Conservation (phyloP, 2,888 invertebrate species). For the Lathronympha strigana region DNA sequence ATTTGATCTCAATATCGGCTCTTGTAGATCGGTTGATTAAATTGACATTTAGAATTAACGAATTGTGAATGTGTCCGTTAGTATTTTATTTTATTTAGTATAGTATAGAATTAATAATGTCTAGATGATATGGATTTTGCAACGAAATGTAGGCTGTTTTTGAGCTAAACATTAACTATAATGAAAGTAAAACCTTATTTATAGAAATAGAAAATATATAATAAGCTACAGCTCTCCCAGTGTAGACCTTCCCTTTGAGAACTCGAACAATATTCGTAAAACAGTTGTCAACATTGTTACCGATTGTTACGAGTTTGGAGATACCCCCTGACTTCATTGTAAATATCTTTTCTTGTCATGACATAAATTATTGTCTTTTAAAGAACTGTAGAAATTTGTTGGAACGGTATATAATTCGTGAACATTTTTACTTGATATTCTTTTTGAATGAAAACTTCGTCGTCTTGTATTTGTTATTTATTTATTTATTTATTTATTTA, state of each 20-base stretch:
- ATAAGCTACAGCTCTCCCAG: constrained; percentile 13
- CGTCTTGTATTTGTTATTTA: not conserved
- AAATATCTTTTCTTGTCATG: constrained; percentile 31
- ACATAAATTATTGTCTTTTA: constrained; percentile 36
- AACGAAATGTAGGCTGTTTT: too few species aligned
- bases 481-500: constrained; percentile 1
- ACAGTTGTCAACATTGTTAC: constrained; percentile 40
- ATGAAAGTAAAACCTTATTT: too few species aligned
- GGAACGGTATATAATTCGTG: constrained; percentile 12
- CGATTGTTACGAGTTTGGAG: constrained; percentile 35
- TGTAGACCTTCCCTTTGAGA: constrained; percentile 28
- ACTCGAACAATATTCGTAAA: constrained; percentile 36
- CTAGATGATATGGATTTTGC: too few species aligned
- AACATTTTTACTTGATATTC: constrained; percentile 11
- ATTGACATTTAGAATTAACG: constrained; percentile 18
- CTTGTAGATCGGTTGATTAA: constrained; percentile 31
- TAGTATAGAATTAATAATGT: too few species aligned
- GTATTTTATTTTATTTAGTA: too few species aligned
- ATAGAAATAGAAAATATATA: too few species aligned
- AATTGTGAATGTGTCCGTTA: not conserved
- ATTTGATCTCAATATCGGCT: constrained; percentile 25
- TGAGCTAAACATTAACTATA: too few species aligned
- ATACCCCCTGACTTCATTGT: constrained; percentile 33
- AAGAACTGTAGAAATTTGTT: constrained; percentile 15
- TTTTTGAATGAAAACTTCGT: constrained; percentile 2